Evolutionary conservation across 1,140 invertebrate genomes (phyloP).

Genomic region (Myzus persicae): DNA sequence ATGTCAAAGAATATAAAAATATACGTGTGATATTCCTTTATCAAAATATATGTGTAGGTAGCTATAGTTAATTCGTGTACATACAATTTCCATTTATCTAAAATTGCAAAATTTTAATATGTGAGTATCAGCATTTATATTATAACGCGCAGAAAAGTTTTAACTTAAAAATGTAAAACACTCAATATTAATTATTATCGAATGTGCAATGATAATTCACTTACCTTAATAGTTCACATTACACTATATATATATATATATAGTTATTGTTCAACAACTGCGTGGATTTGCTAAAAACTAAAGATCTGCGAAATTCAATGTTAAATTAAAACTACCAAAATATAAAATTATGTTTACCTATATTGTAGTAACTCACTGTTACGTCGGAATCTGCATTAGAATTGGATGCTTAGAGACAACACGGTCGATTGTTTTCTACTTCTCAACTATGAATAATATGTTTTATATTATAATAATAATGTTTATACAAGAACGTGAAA

Average conservation of each 20-base stretch:
- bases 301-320: background rate
- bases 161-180: background rate
- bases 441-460: background rate
- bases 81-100: background rate
- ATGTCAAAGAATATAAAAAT: background rate
- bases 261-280: background rate
- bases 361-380: background rate
- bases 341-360: background rate
- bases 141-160: background rate
- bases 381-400: background rate
- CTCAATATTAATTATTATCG: background rate
- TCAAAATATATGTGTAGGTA: background rate
- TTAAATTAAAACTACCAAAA: background rate
- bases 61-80: background rate
- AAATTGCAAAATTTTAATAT: background rate
- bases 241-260: background rate
- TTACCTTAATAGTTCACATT: background rate
- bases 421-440: background rate
- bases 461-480: background rate
- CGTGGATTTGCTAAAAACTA: background rate
- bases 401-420: background rate
- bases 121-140: background rate
- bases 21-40: background rate
- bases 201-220: background rate
- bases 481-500: background rate